Evolutionary conservation across 2,888 invertebrate genomes (phyloP).

Genomic region (Tetragonula carbonaria): DNA sequence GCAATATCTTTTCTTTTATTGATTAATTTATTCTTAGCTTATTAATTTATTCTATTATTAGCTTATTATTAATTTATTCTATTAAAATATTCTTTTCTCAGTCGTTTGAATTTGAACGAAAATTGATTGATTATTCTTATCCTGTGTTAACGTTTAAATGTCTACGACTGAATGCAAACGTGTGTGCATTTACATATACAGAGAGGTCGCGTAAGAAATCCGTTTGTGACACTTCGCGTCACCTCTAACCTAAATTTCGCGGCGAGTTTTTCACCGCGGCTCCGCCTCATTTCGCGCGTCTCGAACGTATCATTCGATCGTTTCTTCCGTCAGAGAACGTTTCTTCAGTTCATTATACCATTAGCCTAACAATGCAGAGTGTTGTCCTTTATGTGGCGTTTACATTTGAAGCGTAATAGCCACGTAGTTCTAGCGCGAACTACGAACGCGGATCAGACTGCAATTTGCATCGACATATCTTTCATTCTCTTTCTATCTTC

Average conservation of each 20-base stretch:
- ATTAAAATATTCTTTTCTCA: neutral
- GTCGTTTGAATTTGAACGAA: no score
- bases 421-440: conserved; percentile 47
- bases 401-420: conserved; percentile 54
- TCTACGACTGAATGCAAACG: neutral
- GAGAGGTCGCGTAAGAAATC: neutral
- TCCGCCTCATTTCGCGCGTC: conserved; percentile 12
- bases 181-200: no score
- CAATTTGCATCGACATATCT: conserved; percentile 66
- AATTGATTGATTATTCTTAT: no score
- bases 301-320: conserved; percentile 51
- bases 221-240: neutral
- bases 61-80: no score
- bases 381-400: conserved; percentile 48
- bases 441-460: conserved; percentile 49
- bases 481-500: neutral
- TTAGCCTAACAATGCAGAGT: conserved; percentile 66
- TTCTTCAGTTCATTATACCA: conserved; percentile 50
- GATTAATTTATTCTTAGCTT: no score
- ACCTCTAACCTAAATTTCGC: conserved; percentile 41
- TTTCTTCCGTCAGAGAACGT: conserved; percentile 35
- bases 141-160: neutral
- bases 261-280: conserved; percentile 6
- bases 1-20: no score
- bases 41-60: no score